Evolutionary conservation across 2,113 vertebrate genomes (phyloP), one percentile per base, ranked within the genome.

Genomic region (Anthoscopus minutus): DNA sequence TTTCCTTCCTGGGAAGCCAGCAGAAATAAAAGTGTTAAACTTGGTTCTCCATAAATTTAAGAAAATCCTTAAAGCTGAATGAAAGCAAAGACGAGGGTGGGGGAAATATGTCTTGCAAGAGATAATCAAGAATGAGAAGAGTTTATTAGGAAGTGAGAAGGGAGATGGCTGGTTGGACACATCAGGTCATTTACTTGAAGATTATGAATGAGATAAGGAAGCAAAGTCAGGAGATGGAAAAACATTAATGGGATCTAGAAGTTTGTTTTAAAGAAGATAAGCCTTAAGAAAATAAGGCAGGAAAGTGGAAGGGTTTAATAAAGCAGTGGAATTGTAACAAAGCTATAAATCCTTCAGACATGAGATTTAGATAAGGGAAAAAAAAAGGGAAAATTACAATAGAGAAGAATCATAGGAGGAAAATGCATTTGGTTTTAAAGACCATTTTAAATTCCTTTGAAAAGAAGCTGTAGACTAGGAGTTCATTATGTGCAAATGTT

Each of bases 291-390:
- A 80, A 86, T 77, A 78, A 66, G n/a, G 60, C 9, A 6, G 8
- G 45, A 70, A 81, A 84, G 47, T 40, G 22, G 31, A 92, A 78
- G 44, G 28, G 20, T 84, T 96, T 92, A 91, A 74, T 88, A 73
- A 81, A 95, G 23, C 24, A 78, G 60, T 64, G 44, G 35, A 81
- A 48, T 71, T 73, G 24, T 71, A 93, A 85, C 42, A 92, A 84
- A 88, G 86, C 65, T 88, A 84, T 96, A 88, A 92, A 90, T 93
- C 67, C 86, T 81, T 70, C 37, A 79, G 92, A 84, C 35, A 4
- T 71, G n/a, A 91, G 56, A 61, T 82, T 86, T 80, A 89, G 89
- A 85, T 93, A 96, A 93, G 56, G 11, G 5, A 20, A 57, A 54
- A 47, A 60, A 70, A 72, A 17, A 2, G 17, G 31, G 23, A 40